Evolutionary conservation across 2,888 invertebrate species (phyloP).

Genomic region (Euplagia quadripunctaria): DNA sequence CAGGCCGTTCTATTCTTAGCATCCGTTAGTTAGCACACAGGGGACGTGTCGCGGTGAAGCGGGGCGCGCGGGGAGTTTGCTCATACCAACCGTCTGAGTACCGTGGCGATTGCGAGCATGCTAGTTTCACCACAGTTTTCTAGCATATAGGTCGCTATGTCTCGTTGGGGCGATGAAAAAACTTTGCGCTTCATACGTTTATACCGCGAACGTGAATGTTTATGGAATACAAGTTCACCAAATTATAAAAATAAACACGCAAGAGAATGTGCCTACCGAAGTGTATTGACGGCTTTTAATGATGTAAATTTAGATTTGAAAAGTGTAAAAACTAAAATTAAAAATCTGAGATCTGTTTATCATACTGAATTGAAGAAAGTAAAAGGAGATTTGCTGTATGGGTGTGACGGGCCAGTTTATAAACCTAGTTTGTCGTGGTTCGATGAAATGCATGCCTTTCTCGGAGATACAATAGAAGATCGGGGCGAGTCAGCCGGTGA

Average conservation of each 20-base stretch:
- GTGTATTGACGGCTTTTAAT: slow-evolving; percentile 10
- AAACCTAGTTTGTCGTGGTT: slow-evolving; percentile 16
- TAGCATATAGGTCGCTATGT: slow-evolving; percentile 17
- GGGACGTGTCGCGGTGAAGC: background rate
- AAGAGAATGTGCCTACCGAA: slow-evolving; percentile 6
- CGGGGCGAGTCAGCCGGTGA: background rate
- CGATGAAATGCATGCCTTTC: slow-evolving; percentile 16
- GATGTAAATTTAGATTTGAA: slow-evolving; percentile 15
- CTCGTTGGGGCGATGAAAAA: slow-evolving; percentile 22
- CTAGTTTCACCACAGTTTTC: slow-evolving; percentile 7
- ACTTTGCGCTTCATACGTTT: slow-evolving; percentile 8
- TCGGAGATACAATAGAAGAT: slow-evolving; percentile 13
- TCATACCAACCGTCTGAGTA: background rate
- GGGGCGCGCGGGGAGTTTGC: slow-evolving; percentile 2
- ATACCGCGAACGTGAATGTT: slow-evolving; percentile 7
- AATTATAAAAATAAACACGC: slow-evolving; percentile 13
- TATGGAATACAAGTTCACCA: slow-evolving; percentile 13
- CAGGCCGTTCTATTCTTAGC: background rate
- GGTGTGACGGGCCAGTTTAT: background rate
- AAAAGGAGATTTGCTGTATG: background rate
- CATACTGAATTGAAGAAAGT: slow-evolving; percentile 23
- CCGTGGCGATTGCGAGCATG: slow-evolving; percentile 7
- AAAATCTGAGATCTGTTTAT: slow-evolving; percentile 25
- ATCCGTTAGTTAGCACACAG: background rate
- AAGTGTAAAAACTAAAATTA: slow-evolving; percentile 22